phyloP scores from a whole-genome alignment of 2,113 vertebrate species.

The Scopus umbretta region DNA sequence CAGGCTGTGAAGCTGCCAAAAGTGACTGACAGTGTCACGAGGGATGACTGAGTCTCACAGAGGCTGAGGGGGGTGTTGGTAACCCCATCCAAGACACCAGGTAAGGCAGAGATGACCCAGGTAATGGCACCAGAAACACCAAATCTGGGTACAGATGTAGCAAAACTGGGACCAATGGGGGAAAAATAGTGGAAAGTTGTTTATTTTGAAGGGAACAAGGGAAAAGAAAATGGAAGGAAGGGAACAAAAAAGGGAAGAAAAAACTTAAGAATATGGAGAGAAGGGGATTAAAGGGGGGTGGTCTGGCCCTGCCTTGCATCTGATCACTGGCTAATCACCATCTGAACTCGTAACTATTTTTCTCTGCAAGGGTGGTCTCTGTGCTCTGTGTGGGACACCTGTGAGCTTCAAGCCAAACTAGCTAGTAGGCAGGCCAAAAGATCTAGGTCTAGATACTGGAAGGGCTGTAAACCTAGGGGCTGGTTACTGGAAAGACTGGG shows the following conservation, averaged over 20 bases:
- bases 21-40: neutral
- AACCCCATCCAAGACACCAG: neutral
- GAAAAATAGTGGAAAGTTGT: neutral
- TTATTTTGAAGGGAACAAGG: neutral
- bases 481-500: neutral
- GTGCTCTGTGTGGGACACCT: neutral
- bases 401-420: neutral
- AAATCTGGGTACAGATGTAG: neutral
- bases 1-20: neutral
- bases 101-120: neutral
- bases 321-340: neutral
- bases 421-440: neutral
- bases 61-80: neutral
- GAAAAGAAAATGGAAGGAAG: neutral
- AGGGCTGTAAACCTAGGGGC: neutral
- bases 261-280: neutral
- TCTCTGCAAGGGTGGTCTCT: neutral
- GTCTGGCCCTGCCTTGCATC: neutral
- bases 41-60: neutral
- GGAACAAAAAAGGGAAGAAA: neutral
- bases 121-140: neutral
- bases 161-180: neutral
- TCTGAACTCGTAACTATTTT: neutral
- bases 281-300: neutral
- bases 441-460: neutral